A percentile compares a stretch with the other conserved stretches of the same genome.
Evolutionary conservation across 2,113 vertebrate species (phyloP).

Genomic region (Xenopus borealis): DNA sequence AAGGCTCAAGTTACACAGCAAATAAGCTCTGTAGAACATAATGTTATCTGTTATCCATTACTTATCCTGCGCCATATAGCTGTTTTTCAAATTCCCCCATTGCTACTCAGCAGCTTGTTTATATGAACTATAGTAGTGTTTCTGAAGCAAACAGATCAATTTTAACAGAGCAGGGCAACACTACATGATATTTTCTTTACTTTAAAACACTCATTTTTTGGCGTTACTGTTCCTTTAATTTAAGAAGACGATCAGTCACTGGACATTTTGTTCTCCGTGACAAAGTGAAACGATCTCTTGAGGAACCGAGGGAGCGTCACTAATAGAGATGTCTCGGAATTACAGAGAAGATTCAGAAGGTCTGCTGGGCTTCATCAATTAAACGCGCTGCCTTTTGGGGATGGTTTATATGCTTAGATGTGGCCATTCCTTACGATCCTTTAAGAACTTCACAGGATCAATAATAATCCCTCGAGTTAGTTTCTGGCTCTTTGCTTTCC

Average conservation of each 20-base stretch:
- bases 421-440: background rate
- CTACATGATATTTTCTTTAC: no score
- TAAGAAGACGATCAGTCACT: background rate
- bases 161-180: no score
- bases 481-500: constrained; percentile 13
- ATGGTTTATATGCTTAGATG: constrained; percentile 2
- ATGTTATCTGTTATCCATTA: no score
- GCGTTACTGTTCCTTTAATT: no score
- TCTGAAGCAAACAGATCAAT: no score
- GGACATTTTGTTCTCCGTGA: background rate
- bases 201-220: no score
- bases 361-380: constrained; percentile 1
- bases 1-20: no score
- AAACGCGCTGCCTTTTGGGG: constrained; percentile 5
- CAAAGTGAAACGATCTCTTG: background rate
- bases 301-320: background rate
- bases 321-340: constrained; percentile 5
- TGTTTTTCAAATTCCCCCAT: no score
- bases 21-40: no score
- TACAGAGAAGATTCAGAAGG: background rate
- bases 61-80: no score
- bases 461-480: constrained; percentile 21
- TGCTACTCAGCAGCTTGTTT: no score
- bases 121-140: no score
- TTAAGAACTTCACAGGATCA: constrained; percentile 2